Percentiles rank a stretch among this genome's conserved stretches.
Evolutionary conservation across 2,888 invertebrate genomes (phyloP).

Genomic region (Griposia aprilina): DNA sequence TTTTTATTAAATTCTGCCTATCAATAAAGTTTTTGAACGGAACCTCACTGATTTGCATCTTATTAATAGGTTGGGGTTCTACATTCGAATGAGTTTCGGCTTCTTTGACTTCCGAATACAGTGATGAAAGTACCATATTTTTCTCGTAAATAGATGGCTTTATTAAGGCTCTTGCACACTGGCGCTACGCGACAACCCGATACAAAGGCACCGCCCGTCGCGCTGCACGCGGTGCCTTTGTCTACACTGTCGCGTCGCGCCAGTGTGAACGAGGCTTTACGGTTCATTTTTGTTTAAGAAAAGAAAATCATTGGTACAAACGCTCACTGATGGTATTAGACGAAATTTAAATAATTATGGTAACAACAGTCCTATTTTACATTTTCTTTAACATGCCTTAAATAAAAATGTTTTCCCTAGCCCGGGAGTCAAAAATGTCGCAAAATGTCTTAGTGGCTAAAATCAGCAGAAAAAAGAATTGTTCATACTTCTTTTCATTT

Average conservation of each 20-base stretch:
- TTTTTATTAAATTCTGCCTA: background rate
- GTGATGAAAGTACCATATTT: background rate
- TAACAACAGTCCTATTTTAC: background rate
- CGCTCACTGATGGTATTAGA: background rate
- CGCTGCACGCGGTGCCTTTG: no score
- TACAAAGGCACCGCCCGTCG: no score
- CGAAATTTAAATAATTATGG: background rate
- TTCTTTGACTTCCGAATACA: background rate
- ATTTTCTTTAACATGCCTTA: background rate
- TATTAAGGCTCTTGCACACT: no score
- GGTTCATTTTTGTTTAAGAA: background rate
- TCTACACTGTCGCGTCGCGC: no score
- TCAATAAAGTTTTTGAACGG: background rate
- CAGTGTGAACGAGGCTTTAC: no score
- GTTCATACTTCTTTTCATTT: background rate
- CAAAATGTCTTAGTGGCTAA: background rate
- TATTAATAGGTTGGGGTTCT: background rate
- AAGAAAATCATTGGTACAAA: background rate
- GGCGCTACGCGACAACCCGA: no score
- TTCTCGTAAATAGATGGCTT: background rate
- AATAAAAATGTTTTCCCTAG: background rate
- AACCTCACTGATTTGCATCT: background rate
- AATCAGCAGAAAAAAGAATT: background rate
- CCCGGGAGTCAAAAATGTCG: background rate
- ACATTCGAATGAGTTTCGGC: background rate